Conservation (phyloP, 2,113 vertebrate genomes). For the Choloepus hoffmanni region DNA sequence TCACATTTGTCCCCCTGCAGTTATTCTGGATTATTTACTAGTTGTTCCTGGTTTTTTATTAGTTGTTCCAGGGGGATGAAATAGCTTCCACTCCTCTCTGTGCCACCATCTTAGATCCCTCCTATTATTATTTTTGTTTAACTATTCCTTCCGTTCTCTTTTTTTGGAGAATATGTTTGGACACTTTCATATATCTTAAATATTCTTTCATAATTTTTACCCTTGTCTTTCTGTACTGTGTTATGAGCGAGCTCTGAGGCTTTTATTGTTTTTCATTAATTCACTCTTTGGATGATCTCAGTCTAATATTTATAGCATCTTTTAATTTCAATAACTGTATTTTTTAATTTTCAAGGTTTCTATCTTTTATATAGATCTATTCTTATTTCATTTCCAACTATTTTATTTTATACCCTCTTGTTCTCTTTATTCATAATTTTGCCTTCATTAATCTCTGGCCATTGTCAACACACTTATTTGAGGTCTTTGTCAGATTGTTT, state of each 20-base stretch:
- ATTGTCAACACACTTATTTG: background rate
- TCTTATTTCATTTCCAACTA: background rate
- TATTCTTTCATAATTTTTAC: background rate
- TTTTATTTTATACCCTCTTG: background rate
- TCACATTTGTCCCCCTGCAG: too few species aligned
- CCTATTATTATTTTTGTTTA: background rate
- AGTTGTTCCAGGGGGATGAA: too few species aligned
- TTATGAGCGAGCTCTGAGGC: background rate
- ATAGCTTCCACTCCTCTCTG: too few species aligned
- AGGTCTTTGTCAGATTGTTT: constrained; percentile 43
- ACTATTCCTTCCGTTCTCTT: background rate
- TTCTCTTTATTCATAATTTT: background rate
- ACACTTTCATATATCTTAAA: background rate
- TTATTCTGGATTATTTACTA: too few species aligned
- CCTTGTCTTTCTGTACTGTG: background rate
- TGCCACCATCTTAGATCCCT: too few species aligned
- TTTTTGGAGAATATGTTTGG: background rate
- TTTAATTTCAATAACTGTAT: background rate
- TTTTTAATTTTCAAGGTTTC: background rate
- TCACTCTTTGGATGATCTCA: background rate
- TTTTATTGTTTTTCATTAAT: background rate
- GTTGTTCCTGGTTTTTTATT: too few species aligned
- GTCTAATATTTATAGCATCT: background rate
- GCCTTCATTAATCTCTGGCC: background rate
- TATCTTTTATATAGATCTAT: background rate